These are phyloP conservation scores for Bolborhynchus lineola DNA, from an alignment of 2,113 vertebrate species.

Conservation along the genomic window DNA sequence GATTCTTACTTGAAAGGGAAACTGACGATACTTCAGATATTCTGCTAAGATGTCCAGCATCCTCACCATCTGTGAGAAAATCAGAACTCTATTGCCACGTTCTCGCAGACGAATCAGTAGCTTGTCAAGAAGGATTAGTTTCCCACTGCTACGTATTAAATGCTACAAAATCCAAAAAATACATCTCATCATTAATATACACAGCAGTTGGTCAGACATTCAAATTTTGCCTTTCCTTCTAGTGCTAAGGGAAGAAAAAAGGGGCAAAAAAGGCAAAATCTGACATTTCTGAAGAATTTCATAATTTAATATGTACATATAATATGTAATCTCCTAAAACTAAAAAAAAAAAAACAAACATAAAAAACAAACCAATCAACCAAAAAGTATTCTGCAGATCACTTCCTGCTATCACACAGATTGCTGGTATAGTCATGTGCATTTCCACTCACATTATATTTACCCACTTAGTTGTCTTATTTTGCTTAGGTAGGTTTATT, in stretches of 20 bases:
- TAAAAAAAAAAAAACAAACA: too few relatives aligned
- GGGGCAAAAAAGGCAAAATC: not conserved
- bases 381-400: not conserved
- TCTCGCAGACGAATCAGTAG: conserved; percentile 92
- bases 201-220: not conserved
- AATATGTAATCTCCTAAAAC: not conserved
- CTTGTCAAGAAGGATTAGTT: conserved; percentile 95
- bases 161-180: conserved; percentile 76
- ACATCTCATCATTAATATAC: not conserved
- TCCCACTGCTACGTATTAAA: conserved; percentile 95
- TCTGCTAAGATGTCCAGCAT: conserved; percentile 99
- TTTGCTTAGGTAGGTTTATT: not conserved
- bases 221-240: not conserved
- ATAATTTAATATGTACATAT: not conserved
- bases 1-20: conserved; percentile 89
- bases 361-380: not conserved
- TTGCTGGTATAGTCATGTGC: not conserved
- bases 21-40: conserved; percentile 91
- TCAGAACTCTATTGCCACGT: conserved; percentile 93
- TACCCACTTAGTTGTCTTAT: not conserved
- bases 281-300: not conserved
- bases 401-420: not conserved
- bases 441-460: not conserved
- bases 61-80: conserved; percentile 99
- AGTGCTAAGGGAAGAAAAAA: not conserved